Percentiles rank a stretch among this genome's conserved stretches.
Conservation (phyloP, 2,113 vertebrate species). For the Bufo gargarizans region DNA sequence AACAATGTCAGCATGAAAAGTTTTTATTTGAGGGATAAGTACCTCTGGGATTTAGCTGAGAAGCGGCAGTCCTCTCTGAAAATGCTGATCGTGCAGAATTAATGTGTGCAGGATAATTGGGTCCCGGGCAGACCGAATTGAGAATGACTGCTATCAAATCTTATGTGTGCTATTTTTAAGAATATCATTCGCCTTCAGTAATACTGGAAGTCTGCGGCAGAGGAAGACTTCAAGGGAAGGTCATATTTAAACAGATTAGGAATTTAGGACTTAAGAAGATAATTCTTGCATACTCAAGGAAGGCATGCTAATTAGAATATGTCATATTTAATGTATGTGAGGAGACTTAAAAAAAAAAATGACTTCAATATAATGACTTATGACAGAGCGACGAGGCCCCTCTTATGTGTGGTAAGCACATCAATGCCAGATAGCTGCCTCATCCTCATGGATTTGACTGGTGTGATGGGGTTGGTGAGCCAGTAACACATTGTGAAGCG, state of each 20-base stretch:
- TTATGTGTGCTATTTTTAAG: constrained; percentile 13
- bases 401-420: background rate
- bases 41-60: background rate
- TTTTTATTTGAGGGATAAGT: background rate
- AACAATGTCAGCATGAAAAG: background rate
- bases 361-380: constrained; percentile 34
- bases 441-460: background rate
- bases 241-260: constrained; percentile 54
- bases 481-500: no score
- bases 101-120: background rate
- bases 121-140: background rate
- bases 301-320: constrained; percentile 46
- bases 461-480: no score
- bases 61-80: background rate
- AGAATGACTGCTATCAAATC: constrained; percentile 16
- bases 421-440: background rate
- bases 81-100: constrained; percentile 16
- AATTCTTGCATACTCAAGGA: constrained; percentile 28
- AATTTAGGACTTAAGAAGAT: constrained; percentile 48
- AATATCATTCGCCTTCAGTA: constrained; percentile 32
- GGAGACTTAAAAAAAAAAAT: background rate
- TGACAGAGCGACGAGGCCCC: background rate
- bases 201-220: constrained; percentile 35
- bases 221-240: constrained; percentile 43
- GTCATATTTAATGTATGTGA: constrained; percentile 33